phyloP scores from a whole-genome alignment of 2,113 vertebrate species.

The Campylomormyrus numenius region DNA sequence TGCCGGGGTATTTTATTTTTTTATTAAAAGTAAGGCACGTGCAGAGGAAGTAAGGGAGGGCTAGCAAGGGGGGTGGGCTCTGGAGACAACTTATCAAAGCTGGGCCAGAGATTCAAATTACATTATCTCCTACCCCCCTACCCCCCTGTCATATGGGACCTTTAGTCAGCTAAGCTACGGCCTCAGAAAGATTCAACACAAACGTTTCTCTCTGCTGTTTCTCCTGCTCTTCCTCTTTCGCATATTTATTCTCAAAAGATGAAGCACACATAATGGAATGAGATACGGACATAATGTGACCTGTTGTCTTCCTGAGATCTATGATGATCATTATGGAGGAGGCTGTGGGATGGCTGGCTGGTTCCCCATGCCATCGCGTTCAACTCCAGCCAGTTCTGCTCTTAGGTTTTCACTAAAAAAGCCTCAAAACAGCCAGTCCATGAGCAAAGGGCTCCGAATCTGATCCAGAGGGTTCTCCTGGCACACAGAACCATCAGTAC shows the following conservation, averaged over 20 bases:
- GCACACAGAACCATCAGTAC: not conserved
- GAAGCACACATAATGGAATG: not conserved
- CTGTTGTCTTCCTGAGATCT: not conserved
- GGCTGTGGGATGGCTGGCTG: not conserved
- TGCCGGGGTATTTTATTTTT: constrained; percentile 20
- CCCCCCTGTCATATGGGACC: constrained; percentile 50
- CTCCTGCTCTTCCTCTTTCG: constrained; percentile 1
- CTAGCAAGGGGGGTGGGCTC: constrained; percentile 43
- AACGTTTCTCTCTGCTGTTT: constrained; percentile 22
- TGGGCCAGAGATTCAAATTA: constrained; percentile 62
- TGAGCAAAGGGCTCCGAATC: not conserved
- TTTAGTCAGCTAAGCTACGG: constrained; percentile 54
- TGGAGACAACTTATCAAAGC: constrained; percentile 61
- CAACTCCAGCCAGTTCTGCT: not conserved
- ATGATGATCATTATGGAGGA: not conserved
- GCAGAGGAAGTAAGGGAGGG: constrained; percentile 37
- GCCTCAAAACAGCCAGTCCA: not conserved
- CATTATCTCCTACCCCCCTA: constrained; percentile 53
- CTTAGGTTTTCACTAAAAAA: not conserved
- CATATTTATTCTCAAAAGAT: constrained; percentile 16
- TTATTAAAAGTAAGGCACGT: constrained; percentile 36
- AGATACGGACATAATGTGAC: not conserved
- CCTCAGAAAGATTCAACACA: constrained; percentile 8
- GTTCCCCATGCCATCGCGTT: not conserved
- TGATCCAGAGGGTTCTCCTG: not conserved